phyloP scores from a whole-genome alignment of 37 sponge, comb jelly and placozoan species.

The Mnemiopsis leidyi region DNA sequence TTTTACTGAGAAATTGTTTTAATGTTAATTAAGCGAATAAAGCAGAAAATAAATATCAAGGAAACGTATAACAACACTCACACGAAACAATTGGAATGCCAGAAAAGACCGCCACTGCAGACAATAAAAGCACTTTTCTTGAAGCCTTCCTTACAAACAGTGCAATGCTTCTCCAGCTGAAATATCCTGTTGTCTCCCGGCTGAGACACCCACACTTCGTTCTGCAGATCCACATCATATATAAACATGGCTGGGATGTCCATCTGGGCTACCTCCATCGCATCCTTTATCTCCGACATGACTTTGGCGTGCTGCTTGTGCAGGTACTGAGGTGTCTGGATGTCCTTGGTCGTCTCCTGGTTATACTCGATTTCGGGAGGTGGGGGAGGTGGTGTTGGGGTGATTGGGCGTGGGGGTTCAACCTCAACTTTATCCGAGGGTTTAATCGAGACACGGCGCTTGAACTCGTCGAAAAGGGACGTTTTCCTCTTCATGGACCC shows the following conservation, averaged over 20 bases:
- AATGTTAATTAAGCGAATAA: no score
- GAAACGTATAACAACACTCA: neutral
- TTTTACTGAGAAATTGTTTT: no score
- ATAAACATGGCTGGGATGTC: conserved; percentile 65
- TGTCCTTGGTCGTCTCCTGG: conserved; percentile 41
- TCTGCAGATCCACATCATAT: conserved; percentile 54
- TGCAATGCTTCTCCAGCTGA: conserved; percentile 47
- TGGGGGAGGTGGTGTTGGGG: neutral
- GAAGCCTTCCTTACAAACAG: conserved; percentile 47
- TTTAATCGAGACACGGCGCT: conserved; percentile 25
- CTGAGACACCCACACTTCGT: conserved; percentile 63
- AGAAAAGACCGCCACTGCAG: conserved; percentile 54
- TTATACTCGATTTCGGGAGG: conserved; percentile 43
- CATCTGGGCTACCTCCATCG: conserved; percentile 54
- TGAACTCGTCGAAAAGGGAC: neutral
- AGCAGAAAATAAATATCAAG: no score
- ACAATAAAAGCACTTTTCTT: conserved; percentile 54
- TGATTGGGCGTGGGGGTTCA: neutral
- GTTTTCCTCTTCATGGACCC: neutral
- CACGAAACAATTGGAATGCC: conserved; percentile 55
- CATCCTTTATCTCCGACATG: conserved; percentile 62
- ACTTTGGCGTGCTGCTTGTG: conserved; percentile 60
- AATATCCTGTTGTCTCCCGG: conserved; percentile 58
- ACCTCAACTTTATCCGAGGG: neutral
- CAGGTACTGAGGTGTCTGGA: conserved; percentile 50